These are phyloP conservation scores for Dromas ardeola DNA, from an alignment of 2,113 vertebrate species.

Conservation along the genomic window DNA sequence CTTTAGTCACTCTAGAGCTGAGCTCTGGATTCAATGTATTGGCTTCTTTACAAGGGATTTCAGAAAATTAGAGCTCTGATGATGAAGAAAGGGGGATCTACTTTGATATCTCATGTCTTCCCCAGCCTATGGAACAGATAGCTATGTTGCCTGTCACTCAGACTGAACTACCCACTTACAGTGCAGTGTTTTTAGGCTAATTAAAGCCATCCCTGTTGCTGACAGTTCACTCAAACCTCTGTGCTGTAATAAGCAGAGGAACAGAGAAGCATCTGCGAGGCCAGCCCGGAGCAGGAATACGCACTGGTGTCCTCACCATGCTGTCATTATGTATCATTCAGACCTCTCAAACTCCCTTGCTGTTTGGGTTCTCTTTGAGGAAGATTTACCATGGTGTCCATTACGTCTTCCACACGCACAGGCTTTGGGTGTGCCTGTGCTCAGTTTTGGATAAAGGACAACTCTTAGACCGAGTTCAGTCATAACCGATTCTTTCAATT, in stretches of 20 bases:
- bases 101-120: neutral
- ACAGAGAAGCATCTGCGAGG: neutral
- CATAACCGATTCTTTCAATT: neutral
- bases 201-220: neutral
- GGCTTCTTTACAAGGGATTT: neutral
- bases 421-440: neutral
- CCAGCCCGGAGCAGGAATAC: neutral
- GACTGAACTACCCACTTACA: neutral
- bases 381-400: neutral
- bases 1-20: neutral
- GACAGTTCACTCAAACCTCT: neutral
- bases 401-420: neutral
- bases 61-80: neutral
- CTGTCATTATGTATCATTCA: neutral
- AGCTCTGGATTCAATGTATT: neutral
- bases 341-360: neutral
- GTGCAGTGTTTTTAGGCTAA: neutral
- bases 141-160: neutral
- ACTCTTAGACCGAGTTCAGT: neutral
- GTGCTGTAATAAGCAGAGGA: neutral
- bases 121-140: neutral
- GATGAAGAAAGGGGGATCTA: neutral
- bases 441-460: neutral
- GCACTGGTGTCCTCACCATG: neutral
- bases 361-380: neutral